Base-by-base conservation (phyloP, 2,888 invertebrate species). In the Heteromurus nitidus region DNA sequence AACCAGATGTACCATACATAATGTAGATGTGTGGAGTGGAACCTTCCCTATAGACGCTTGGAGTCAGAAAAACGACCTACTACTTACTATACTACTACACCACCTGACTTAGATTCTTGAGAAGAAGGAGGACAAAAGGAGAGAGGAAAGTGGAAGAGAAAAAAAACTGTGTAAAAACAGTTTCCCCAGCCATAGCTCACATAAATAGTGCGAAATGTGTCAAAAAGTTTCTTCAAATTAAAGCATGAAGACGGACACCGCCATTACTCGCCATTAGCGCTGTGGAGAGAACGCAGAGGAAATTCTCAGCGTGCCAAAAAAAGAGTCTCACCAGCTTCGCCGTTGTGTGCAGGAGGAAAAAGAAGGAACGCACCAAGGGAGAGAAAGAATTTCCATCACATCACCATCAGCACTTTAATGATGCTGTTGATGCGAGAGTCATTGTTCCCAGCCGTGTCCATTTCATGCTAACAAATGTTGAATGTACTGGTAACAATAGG, bases 251-350 rank as follows among this genome's bases (percentile, higher is more conserved):
- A 67, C 20, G 58, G n/a, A 18, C 55, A 58, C 18, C 16, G 58
- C 28, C 65, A 58, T 42, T 67, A 47, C n/a, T 5, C n/a, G 47
- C 11, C 7, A 47, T 20, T 55, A n/a, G 31, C 24, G 20, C 30
- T 62, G 31, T 67, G 58, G 28, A 73, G 20, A 18, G 44, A 30
- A 28, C n/a, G 3, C 1, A 20, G 31, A 60, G 58, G 28, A 68
- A 62, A 60, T 30, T 53, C 64, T 77, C 18, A 69, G 62, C 53
- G 77, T 77, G 77, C 77, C 77, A 77, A 70, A 77, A n/a, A n/a
- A n/a, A n/a, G n/a, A 69, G 31, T 70, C 62, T 64, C 77, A 64
- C 70, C 77, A 77, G 50, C 36, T n/a, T n/a, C n/a, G n/a, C n/a
- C n/a, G n/a, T n/a, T n/a, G 36, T 53, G n/a, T 3, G 30, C 31